Base-by-base conservation (phyloP, 2,797 vertebrate species). In the Gouania willdenowi region DNA sequence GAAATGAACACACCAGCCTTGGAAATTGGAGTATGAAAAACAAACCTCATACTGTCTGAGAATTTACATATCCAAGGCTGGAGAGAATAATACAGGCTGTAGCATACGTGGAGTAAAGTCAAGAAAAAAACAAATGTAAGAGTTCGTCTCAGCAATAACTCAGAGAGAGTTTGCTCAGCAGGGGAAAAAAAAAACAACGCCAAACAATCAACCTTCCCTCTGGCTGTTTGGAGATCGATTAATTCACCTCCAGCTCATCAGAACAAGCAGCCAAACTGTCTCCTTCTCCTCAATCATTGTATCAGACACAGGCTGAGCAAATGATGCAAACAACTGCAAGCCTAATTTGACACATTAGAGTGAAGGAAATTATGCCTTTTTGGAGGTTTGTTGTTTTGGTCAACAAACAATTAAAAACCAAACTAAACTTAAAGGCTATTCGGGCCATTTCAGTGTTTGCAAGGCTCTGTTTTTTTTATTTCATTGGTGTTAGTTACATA, bases 301-400 rank as follows among this genome's bases (percentile, higher is more conserved):
- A n/a, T 39, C 10, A 19, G 6, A 19, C 33, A 11, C 46, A n/a
- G n/a, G n/a, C n/a, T n/a, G 52, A 55, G 43, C 41, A 51, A 46
- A 46, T 34, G 30, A 59, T 42, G 32, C 49, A 11, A 33, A 10
- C 40, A 25, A 63, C 67, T 32, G 26, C 43, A 6, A 47, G 36
- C 11, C 26, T 10, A 10, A 10, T 10, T 10, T 10, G 10, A 10
- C n/a, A n/a, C n/a, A n/a, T n/a, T 10, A 10, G 10, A 10, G 10
- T n/a, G n/a, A n/a, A n/a, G n/a, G n/a, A n/a, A n/a, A n/a, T n/a
- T n/a, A n/a, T n/a, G n/a, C n/a, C n/a, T n/a, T n/a, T n/a, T n/a
- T n/a, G n/a, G n/a, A n/a, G n/a, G n/a, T n/a, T n/a, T n/a, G n/a
- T n/a, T n/a, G n/a, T n/a, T n/a, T n/a, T n/a, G n/a, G n/a, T n/a